Evolutionary conservation across 1,140 invertebrate genomes (phyloP).

Genomic region (Atta cephalotes): DNA sequence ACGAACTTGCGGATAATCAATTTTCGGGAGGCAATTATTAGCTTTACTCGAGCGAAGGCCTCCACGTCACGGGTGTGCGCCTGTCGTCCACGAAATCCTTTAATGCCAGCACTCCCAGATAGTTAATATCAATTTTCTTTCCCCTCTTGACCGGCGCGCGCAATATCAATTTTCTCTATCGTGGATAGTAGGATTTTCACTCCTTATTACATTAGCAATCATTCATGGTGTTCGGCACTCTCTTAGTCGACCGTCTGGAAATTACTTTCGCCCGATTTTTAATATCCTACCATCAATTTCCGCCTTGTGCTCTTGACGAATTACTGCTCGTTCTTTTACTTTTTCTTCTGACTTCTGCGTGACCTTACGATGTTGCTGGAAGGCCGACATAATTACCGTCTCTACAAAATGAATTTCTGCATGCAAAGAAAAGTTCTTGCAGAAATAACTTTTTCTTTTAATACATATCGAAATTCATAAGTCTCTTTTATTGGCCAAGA

Average conservation of each 20-base stretch:
- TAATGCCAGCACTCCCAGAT: constrained; percentile 44
- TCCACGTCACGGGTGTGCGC: not conserved
- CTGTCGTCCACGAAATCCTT: constrained; percentile 41
- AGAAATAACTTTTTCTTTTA: not conserved
- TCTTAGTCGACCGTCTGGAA: constrained; percentile 27
- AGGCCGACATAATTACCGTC: not conserved
- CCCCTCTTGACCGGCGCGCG: constrained; percentile 28
- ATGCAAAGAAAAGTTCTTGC: not conserved
- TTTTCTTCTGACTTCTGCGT: not conserved
- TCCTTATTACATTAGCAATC: constrained; percentile 48
- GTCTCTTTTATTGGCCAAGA: not conserved
- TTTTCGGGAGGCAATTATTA: constrained; percentile 78
- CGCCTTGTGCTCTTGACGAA: not conserved
- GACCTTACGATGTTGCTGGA: not conserved
- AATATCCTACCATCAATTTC: constrained; percentile 16
- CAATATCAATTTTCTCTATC: constrained; percentile 58
- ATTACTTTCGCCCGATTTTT: constrained; percentile 44
- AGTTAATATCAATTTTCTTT: constrained; percentile 62
- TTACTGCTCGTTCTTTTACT: not conserved
- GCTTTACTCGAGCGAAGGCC: constrained; percentile 65
- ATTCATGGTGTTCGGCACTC: constrained; percentile 45
- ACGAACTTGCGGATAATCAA: constrained; percentile 78
- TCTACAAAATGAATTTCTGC: constrained; percentile 11
- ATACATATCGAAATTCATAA: not conserved
- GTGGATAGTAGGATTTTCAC: constrained; percentile 19